These are phyloP conservation scores for Pristiophorus japonicus DNA, from an alignment of 2,113 vertebrate genomes.

Conservation along the genomic window DNA sequence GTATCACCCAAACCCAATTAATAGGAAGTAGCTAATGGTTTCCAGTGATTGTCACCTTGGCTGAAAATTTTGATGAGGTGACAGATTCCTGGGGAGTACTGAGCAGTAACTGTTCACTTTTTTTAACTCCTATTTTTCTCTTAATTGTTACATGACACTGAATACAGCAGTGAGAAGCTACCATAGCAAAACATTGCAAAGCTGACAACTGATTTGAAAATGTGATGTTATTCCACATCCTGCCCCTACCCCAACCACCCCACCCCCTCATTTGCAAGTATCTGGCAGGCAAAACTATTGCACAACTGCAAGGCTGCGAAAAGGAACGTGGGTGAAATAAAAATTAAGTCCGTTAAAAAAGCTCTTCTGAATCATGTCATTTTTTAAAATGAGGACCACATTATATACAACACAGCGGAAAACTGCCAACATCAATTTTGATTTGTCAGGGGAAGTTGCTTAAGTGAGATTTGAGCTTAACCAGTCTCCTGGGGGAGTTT, in stretches of 20 bases:
- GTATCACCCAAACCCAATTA: not conserved
- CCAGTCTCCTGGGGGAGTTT: not conserved
- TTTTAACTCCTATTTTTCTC: not conserved
- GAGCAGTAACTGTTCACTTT: not conserved
- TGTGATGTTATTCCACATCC: not conserved
- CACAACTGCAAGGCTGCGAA: not conserved
- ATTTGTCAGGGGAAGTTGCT: not conserved
- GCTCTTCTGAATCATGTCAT: not conserved
- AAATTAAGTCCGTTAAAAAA: not conserved
- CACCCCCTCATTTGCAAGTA: not conserved
- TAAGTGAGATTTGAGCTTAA: not conserved
- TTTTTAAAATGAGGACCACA: not conserved
- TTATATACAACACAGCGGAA: not conserved
- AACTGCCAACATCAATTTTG: not conserved
- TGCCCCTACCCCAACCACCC: not conserved
- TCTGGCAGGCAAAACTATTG: not conserved
- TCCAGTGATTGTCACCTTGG: not conserved
- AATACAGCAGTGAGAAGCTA: not conserved
- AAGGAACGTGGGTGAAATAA: not conserved
- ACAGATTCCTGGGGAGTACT: not conserved
- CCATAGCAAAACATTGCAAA: not conserved
- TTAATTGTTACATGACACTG: not conserved
- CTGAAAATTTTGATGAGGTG: not conserved
- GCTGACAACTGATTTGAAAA: not conserved
- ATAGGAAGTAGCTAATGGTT: not conserved